Evolutionary conservation across 2,113 vertebrate species (phyloP), one percentile per base, ranked within the genome.

Genomic region (Desmodus rotundus): DNA sequence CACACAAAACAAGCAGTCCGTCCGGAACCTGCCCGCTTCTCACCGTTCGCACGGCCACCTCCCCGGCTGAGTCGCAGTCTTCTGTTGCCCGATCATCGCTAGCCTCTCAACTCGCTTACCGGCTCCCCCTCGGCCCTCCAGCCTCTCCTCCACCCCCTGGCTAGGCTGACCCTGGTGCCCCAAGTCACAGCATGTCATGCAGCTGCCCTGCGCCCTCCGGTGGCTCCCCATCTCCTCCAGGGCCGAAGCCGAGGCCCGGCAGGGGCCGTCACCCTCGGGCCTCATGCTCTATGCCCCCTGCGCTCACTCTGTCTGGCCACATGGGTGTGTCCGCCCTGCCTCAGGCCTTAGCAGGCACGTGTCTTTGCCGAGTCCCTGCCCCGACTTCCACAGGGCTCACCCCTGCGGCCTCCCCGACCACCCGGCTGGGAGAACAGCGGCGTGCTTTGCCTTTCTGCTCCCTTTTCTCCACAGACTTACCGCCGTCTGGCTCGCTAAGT

Each of bases 1-100:
- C 54, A 22, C 24, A 33, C 3, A 33, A 9, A 12, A 26, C 0
- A 0, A 63, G 41, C 19, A 7, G 2, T 80, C 6, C 19, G 0
- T 43, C 56, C 56, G 26, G 74, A 93, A 20, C 38, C 68, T 90
- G 28, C 76, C 56, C 14, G 4, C 74, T 86, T 56, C 77, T 84
- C 15, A 16, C n/a, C 1, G 0, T 81, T 4, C 20, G 22, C 4
- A 10, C 68, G 61, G 54, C 54, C 33, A 17, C 68, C 43, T 36
- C 54, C 45, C n/a, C n/a, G 78, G 19, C 74, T 15, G 70, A 68
- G 28, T 65, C 76, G 7, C 63, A 3, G 12, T 33, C 36, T 54
- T 26, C 28, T 78, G 68, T 77, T 78, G 50, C 73, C 63, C 50
- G 7, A 28, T 91, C 5, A 24, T 22, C 33, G 8, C 43, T 11